Conservation (phyloP, 2,797 vertebrate species). For the Esox lucius region DNA sequence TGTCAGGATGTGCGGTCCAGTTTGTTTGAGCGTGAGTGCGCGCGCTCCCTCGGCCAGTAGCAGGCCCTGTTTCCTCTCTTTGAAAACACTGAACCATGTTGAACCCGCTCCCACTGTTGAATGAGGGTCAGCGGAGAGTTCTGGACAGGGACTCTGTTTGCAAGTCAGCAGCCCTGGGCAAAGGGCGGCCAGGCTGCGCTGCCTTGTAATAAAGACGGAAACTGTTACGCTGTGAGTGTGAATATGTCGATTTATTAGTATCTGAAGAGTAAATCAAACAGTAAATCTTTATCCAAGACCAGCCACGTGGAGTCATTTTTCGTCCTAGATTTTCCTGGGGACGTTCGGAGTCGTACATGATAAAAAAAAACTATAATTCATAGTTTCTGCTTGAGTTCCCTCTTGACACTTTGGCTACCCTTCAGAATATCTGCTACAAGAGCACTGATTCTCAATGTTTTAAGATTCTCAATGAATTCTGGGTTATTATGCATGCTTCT, state of each 20-base stretch:
- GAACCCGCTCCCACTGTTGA: constrained; percentile 14
- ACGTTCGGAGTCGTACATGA: constrained; percentile 7
- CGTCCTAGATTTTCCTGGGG: background rate
- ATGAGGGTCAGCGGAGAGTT: constrained; percentile 23
- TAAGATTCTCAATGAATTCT: constrained; percentile 21
- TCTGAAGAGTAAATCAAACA: background rate
- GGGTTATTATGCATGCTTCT: background rate
- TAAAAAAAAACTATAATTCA: constrained; percentile 18
- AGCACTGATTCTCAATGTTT: constrained; percentile 13
- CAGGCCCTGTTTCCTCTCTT: constrained; percentile 7
- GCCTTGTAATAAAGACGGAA: constrained; percentile 30
- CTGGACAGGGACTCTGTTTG: constrained; percentile 30
- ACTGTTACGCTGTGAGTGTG: constrained; percentile 10
- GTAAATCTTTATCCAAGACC: background rate
- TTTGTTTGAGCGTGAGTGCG: constrained; percentile 7
- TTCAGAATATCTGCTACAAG: constrained; percentile 2
- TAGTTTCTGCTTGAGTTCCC: constrained; percentile 9
- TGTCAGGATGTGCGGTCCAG: constrained; percentile 15
- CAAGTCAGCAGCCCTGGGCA: constrained; percentile 47
- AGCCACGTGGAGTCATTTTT: background rate
- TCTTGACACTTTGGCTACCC: constrained; percentile 7
- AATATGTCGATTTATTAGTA: constrained; percentile 18
- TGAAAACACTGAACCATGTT: constrained; percentile 32
- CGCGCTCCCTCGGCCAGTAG: background rate
- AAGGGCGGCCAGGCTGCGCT: constrained; percentile 26